Evolutionary conservation across 2,797 vertebrate genomes (phyloP), one percentile per base, ranked within the genome.

Genomic region (Parauchenoglanis ngamensis): DNA sequence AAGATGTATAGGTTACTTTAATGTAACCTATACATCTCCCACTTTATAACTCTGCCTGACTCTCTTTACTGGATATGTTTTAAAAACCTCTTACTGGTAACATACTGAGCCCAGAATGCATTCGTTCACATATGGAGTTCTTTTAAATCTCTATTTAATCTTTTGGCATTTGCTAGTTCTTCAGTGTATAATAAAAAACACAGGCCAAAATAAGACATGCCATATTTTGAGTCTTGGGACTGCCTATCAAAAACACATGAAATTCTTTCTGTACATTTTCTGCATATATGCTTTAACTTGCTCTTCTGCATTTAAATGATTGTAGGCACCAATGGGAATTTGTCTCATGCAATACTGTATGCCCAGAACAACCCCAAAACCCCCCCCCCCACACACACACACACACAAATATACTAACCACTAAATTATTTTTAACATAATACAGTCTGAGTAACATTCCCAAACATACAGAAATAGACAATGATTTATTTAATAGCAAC

Each of bases 41-140:
- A 2, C 4, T 59, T 46, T 63, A 81, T 63, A 78, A 67, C 70
- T 54, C 70, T 78, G 35, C 70, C 72, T 84, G 57, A 21, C 79
- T 85, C n/a, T 44, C 67, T 87, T 88, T 89, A 83, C 79, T 81
- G 49, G 79, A 25, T 67, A 89, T 85, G 84, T 82, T 88, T 88
- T 89, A 61, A 65, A 81, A 73, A 57, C 87, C 44, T 57, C 52
- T 89, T 90, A 73, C 73, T 88, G 81, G 89, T 83, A 90, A 90
- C 88, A 88, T 54, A 77, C 85, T 88, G 86, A 83, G 85, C 72
- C 59, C 73, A 35, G 67, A 84, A 90, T 84, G 85, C 78, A 85
- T 91, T 90, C 90, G 84, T 92, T 91, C 90, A 87, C 93, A 93
- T 92, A 91, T 92, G 91, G 90, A 91, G 92, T 91, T 89, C 85